A percentile compares a stretch with the other conserved stretches of the same genome.
These are phyloP conservation scores for Psittacula derbiana DNA, from an alignment of 2,797 vertebrate species.

Conservation along the genomic window DNA sequence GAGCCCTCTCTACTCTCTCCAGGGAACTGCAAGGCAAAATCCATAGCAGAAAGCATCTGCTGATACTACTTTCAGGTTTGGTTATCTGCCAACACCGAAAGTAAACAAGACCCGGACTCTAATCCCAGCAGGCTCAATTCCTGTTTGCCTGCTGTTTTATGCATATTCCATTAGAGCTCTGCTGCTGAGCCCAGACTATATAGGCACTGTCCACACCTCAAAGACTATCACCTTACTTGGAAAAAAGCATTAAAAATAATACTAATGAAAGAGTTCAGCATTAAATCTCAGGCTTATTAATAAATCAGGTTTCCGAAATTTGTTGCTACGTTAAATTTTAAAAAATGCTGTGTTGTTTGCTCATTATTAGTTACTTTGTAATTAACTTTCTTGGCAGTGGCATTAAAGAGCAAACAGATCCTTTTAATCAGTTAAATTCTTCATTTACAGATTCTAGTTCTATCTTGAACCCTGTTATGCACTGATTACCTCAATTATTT, in stretches of 20 bases:
- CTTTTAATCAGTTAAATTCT: conserved; percentile 14
- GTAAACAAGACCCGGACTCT: neutral
- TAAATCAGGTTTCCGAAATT: neutral
- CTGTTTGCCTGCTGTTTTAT: neutral
- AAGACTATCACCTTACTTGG: neutral
- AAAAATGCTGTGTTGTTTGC: neutral
- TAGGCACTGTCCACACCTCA: neutral
- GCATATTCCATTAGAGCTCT: neutral
- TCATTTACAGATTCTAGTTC: neutral
- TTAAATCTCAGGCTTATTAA: neutral
- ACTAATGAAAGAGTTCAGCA: neutral
- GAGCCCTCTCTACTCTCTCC: neutral
- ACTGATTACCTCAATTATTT: conserved; percentile 13
- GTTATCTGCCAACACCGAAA: neutral
- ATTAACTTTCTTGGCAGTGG: conserved; percentile 27
- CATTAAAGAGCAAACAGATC: neutral
- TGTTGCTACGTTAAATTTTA: neutral
- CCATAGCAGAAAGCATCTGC: neutral
- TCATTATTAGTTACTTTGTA: neutral
- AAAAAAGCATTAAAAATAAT: neutral
- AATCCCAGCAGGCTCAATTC: neutral
- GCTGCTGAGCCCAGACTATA: neutral
- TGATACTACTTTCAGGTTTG: neutral
- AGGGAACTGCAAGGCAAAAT: accelerated
- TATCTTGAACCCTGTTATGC: neutral